Evolutionary conservation across 64 coral and sea anemone genomes (phyloP), one percentile per base, ranked within the genome.

Genomic region (Stichodactyla mertensii): DNA sequence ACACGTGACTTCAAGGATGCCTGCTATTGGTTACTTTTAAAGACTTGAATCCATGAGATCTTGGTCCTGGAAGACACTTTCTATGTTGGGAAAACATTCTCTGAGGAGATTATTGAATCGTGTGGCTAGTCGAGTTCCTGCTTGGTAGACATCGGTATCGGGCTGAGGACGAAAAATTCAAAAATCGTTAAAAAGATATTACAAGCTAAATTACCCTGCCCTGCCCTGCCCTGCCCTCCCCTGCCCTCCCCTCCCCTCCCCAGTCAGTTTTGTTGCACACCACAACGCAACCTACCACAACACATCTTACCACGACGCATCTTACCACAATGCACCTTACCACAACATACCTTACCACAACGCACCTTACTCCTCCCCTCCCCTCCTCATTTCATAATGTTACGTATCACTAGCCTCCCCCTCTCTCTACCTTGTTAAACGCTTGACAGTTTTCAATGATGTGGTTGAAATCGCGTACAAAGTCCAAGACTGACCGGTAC

Each of bases 401-500:
- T 4, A 16, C 11, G 20, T n/a, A 8, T 74, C 24, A 11, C 24
- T 11, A 26, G 4, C 24, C 66, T 71, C 7, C 66, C 78, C 1
- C 10, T 1, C 11, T 55, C 12, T 9, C 16, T 81, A 92, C 94
- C 91, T 74, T 36, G 74, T 96, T 96, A 71, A 82, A 96, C 7
- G 54, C 61, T 53, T 31, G 80, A 55, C 94, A 96, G 85, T 96
- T 96, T 20, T 52, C 62, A 58, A 96, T 85, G 52, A 96, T 86
- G 14, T 89, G 71, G 52, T 89, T 83, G 19, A 96, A 58, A 57
- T 96, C 94, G 0, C 85, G 83, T 15, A 96, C 88, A 19, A 96
- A 96, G n/a, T 96, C 91, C 19, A 96, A 87, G 4, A 89, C 88
- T 8, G 90, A 92, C 16, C 84, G 82, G 56, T 96, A 96, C 15